Conservation (phyloP, 2,888 invertebrate species). For the Acleris laterana region DNA sequence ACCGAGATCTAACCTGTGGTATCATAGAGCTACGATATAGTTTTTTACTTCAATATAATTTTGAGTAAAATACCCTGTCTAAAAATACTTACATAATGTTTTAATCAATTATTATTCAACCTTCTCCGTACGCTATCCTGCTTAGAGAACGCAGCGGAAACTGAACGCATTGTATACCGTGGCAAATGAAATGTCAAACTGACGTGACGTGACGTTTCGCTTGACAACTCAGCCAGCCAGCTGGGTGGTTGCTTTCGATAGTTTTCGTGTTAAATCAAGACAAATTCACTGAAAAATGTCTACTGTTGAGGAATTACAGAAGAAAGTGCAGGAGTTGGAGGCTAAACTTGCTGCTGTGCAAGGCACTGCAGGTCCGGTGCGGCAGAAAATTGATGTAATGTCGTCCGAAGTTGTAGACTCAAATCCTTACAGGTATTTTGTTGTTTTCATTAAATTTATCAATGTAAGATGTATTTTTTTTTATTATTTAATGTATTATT, state of each 20-base stretch:
- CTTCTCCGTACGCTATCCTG: not conserved
- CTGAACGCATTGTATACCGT: constrained; percentile 34
- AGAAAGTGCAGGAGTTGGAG: constrained; percentile 87
- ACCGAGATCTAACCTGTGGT: not conserved
- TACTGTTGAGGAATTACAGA: constrained; percentile 84
- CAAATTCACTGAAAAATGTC: constrained; percentile 77
- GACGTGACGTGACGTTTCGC: constrained; percentile 15
- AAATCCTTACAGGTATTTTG: constrained; percentile 96
- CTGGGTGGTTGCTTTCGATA: constrained; percentile 32
- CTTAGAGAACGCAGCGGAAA: constrained; percentile 6
- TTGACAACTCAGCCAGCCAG: constrained; percentile 35
- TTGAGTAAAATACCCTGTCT: too few relatives aligned
- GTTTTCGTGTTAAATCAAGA: constrained; percentile 41
- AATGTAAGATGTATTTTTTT: not conserved
- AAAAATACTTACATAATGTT: too few relatives aligned
- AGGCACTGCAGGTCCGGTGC: constrained; percentile 67
- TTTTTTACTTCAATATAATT: too few relatives aligned
- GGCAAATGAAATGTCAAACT: constrained; percentile 33
- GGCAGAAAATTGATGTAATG: constrained; percentile 94
- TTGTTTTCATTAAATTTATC: not conserved
- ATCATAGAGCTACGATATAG: too few relatives aligned
- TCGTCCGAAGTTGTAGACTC: constrained; percentile 98
- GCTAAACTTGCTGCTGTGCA: constrained; percentile 83
- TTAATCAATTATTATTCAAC: too few relatives aligned
- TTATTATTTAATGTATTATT: not conserved